These are phyloP conservation scores for Macrotis lagotis DNA, from an alignment of 2,113 vertebrate genomes.

Conservation along the genomic window DNA sequence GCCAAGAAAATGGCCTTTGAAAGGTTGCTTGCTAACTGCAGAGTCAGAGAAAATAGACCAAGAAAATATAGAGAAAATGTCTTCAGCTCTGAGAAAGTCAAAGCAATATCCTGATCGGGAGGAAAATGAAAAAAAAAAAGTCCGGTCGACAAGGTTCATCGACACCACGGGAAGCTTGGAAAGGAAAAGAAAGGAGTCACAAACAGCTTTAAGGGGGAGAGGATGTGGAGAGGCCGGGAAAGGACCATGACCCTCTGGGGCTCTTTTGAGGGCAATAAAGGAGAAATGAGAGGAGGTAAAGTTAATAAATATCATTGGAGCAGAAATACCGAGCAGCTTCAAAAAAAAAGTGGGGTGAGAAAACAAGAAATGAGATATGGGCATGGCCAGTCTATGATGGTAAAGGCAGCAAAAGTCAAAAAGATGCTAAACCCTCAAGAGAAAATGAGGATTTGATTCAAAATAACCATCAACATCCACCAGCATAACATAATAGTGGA, in stretches of 20 bases:
- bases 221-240: neutral
- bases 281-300: neutral
- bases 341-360: neutral
- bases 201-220: neutral
- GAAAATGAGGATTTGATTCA: neutral
- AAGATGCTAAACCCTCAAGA: neutral
- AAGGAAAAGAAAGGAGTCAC: neutral
- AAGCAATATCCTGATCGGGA: neutral
- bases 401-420: neutral
- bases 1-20: neutral
- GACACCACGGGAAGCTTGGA: neutral
- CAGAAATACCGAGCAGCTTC: neutral
- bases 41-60: neutral
- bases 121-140: neutral
- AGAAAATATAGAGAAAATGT: slow-evolving; percentile 10
- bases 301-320: neutral
- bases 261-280: neutral
- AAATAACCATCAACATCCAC: neutral
- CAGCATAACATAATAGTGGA: neutral
- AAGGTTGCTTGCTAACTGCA: neutral
- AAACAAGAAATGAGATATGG: no score
- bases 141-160: neutral
- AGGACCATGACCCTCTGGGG: neutral
- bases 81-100: slow-evolving; percentile 17
- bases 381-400: no score